Base-by-base conservation (phyloP, 2,888 invertebrate species). In the Ditula angustiorana region DNA sequence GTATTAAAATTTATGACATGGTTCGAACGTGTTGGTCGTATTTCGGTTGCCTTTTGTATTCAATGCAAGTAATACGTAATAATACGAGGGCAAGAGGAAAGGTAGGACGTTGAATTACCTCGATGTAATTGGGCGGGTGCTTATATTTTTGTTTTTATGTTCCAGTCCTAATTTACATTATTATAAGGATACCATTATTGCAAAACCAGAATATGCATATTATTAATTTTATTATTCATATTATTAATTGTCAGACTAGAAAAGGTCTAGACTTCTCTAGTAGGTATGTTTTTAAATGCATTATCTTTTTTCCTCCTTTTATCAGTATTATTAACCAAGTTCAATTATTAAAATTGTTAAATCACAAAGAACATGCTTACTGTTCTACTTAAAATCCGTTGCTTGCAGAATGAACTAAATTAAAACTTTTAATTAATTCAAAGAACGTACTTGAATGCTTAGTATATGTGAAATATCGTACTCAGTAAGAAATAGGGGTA, bases 41-140 rank as follows among this genome's bases (percentile, higher is more conserved):
- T 44, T 63, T 63, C 44, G 57, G 57, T 33, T 58, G 19, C 19
- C 33, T 50, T 63, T 63, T 52, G 63, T 63, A 63, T 63, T 63
- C 63, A 44, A 33, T 44, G 33, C 57, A 50, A 63, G 50, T 63
- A 50, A 62, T 49, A 52, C 57, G 44, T 58, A 63, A 57, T 63
- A 44, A 44, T 19, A 57, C 24, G 26, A 35, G 41, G 21, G 21
- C 21, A 13, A 7, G 21, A 33, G 37, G 33, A 23, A 41, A 33
- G 57, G 57, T 58, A 23, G 19, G 13, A 5, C 49, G 63, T 52
- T 63, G 52, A 63, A 63, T 58, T 58, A 63, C 44, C 24, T 26
- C 33, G 10, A 33, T 26, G 35, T 52, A 13, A 57, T 50, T n/a
- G 30, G 24, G 33, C 30, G 24, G 37, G 19, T 52, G 11, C 13